Conservation (phyloP, 2,113 vertebrate species). For the Hemichromis elongatus region DNA sequence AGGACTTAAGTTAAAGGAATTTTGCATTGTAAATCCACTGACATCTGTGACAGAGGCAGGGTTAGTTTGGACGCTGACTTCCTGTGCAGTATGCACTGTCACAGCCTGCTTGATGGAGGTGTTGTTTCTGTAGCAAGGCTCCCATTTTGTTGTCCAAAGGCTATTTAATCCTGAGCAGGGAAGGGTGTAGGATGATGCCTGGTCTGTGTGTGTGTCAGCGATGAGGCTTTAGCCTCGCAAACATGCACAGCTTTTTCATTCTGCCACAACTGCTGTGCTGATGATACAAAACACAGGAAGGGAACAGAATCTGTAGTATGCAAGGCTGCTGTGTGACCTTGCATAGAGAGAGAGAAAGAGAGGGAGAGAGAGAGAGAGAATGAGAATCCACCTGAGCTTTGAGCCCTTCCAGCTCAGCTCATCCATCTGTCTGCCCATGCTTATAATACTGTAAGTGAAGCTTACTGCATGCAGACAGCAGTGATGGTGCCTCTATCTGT, state of each 20-base stretch:
- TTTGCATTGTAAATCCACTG: neutral
- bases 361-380: neutral
- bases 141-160: conserved; percentile 23
- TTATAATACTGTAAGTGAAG: conserved; percentile 42
- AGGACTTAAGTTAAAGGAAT: neutral
- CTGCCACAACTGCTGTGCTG: neutral
- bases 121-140: conserved; percentile 1
- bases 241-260: neutral
- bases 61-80: neutral
- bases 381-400: conserved; percentile 59
- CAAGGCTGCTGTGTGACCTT: conserved; percentile 68
- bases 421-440: conserved; percentile 56
- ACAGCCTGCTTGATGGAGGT: neutral
- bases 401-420: conserved; percentile 62
- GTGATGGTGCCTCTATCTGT: neutral
- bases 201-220: neutral
- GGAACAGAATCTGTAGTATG: conserved; percentile 29
- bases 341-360: neutral
- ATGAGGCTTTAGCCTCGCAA: neutral
- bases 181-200: neutral
- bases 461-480: conserved; percentile 30
- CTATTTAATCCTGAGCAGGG: neutral
- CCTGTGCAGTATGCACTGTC: neutral
- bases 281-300: neutral
- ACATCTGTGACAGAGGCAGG: neutral